A percentile compares a stretch with the other conserved stretches of the same genome.
These are phyloP conservation scores for Poecile montanus DNA, from an alignment of 2,797 vertebrate species.

Conservation along the genomic window DNA sequence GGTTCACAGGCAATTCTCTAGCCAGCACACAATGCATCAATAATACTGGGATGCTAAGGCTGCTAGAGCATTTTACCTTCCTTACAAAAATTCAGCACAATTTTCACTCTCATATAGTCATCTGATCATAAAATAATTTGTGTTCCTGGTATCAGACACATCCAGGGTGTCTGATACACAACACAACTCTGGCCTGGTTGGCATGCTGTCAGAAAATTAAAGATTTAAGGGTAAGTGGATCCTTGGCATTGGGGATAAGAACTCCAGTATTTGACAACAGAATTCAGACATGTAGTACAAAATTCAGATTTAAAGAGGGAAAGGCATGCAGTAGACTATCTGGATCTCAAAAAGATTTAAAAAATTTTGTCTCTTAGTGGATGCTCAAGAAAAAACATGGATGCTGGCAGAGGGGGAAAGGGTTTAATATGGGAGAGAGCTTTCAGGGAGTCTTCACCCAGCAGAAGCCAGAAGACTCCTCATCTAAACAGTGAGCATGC, in stretches of 20 bases:
- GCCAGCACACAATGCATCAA: neutral
- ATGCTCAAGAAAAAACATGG: neutral
- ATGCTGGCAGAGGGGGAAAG: neutral
- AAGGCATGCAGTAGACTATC: neutral
- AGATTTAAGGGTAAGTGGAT: neutral
- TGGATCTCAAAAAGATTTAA: neutral
- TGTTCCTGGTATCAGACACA: neutral
- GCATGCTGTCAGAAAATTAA: neutral
- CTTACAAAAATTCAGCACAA: neutral
- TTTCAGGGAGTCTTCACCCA: neutral
- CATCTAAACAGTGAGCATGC: neutral
- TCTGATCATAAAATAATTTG: neutral
- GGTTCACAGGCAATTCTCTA: neutral
- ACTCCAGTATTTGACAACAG: neutral
- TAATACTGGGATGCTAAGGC: neutral
- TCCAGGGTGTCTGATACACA: neutral
- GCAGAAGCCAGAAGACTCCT: neutral
- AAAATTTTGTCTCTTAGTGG: neutral
- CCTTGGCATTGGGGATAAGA: neutral
- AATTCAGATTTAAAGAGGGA: neutral
- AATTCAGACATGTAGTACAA: neutral
- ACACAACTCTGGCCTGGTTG: neutral
- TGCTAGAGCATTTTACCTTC: neutral
- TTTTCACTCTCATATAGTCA: neutral
- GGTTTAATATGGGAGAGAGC: neutral